A percentile compares a stretch with the other conserved stretches of the same genome.
Evolutionary conservation across 2,888 invertebrate species (phyloP).

Genomic region (Octodonta nipae): DNA sequence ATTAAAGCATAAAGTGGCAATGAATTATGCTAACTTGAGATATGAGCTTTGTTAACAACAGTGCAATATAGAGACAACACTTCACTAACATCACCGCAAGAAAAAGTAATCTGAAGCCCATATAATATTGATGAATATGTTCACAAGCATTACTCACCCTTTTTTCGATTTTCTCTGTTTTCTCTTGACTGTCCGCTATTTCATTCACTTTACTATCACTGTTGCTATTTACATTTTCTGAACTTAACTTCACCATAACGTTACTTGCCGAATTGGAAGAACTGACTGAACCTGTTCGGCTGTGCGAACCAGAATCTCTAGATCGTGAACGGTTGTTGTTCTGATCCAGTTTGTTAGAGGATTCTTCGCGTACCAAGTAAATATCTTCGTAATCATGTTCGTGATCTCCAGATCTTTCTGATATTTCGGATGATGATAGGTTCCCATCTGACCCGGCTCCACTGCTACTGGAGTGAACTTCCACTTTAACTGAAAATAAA

Average conservation of each 20-base stretch:
- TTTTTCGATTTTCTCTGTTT: slow-evolving; percentile 31
- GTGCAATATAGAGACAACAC: no score
- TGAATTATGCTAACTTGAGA: no score
- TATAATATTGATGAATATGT: no score
- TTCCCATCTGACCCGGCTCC: slow-evolving; percentile 53
- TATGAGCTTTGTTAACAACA: no score
- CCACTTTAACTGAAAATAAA: slow-evolving; percentile 59
- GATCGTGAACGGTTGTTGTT: slow-evolving; percentile 18
- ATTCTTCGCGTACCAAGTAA: slow-evolving; percentile 54
- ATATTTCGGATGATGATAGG: slow-evolving; percentile 43
- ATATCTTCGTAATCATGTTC: slow-evolving; percentile 74
- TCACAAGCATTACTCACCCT: slow-evolving; percentile 18
- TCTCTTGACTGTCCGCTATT: slow-evolving; percentile 30
- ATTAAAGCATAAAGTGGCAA: no score
- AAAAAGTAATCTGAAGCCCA: no score
- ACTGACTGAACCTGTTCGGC: slow-evolving; percentile 45
- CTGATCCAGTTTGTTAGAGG: slow-evolving; percentile 8
- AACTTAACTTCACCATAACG: slow-evolving; percentile 32
- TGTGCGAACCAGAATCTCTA: slow-evolving; percentile 46
- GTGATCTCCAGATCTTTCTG: slow-evolving; percentile 39
- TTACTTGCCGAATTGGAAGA: slow-evolving; percentile 34
- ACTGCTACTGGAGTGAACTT: slow-evolving; percentile 65
- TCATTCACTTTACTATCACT: no score
- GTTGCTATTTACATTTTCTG: no score
- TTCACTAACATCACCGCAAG: no score